These are phyloP conservation scores for Beris morrisii DNA, from an alignment of 2,888 invertebrate genomes.

Conservation along the genomic window DNA sequence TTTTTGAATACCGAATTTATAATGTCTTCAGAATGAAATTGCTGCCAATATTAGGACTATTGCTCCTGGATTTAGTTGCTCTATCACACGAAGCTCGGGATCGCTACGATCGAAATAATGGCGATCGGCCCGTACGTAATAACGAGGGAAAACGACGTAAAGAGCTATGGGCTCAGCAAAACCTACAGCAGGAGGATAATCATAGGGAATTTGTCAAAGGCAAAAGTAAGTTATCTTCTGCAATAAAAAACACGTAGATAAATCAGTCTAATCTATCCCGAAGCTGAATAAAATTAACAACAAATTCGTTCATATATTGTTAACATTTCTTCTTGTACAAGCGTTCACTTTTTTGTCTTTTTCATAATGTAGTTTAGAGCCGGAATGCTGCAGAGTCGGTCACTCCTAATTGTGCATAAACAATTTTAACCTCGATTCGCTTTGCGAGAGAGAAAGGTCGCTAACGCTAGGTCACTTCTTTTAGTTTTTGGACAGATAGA, in stretches of 20 bases:
- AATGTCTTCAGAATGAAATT: slow-evolving; percentile 46
- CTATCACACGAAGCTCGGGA: slow-evolving; percentile 45
- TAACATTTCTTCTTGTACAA: not conserved
- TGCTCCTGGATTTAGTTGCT: slow-evolving; percentile 47
- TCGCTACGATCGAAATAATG: slow-evolving; percentile 43
- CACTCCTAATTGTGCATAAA: no score
- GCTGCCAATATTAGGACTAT: slow-evolving; percentile 46
- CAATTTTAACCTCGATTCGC: no score
- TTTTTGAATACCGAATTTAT: slow-evolving; percentile 1
- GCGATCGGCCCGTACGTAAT: slow-evolving; percentile 3
- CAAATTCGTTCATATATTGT: not conserved
- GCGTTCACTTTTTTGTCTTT: no score
- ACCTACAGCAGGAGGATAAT: slow-evolving; percentile 45
- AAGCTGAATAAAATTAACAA: not conserved
- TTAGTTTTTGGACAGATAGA: no score
- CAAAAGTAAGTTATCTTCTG: slow-evolving; percentile 66
- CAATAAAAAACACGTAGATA: not conserved
- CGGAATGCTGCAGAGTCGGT: no score
- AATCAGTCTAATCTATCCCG: no score
- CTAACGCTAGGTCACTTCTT: no score
- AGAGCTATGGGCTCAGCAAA: slow-evolving; percentile 36
- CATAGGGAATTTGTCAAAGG: slow-evolving; percentile 74
- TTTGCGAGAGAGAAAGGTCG: no score
- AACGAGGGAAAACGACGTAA: slow-evolving; percentile 36
- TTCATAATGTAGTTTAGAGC: no score